phyloP scores from a whole-genome alignment of 2,888 invertebrate species.

The Erebia palarica region DNA sequence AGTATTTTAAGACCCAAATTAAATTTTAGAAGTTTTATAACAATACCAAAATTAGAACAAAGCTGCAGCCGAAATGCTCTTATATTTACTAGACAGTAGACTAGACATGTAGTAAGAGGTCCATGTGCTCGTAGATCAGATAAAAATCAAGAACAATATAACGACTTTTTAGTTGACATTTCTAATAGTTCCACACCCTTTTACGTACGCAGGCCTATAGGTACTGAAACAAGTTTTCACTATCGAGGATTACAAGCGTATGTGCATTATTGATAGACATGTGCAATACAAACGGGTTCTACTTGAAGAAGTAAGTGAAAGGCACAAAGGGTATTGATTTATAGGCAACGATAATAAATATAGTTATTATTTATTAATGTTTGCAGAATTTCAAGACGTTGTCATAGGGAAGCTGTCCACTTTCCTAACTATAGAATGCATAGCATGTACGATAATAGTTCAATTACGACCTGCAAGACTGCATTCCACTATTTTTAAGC shows the following conservation, averaged over 20 bases:
- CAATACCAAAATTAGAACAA: too few relatives aligned
- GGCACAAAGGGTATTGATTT: constrained; percentile 33
- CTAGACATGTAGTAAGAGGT: background rate
- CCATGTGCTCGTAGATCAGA: constrained; percentile 11
- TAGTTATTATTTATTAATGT: background rate
- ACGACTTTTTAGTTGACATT: constrained; percentile 12
- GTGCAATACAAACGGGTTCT: constrained; percentile 31
- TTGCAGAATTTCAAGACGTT: background rate
- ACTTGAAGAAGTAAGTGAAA: constrained; percentile 35
- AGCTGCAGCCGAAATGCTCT: background rate
- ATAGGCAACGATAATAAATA: constrained; percentile 24
- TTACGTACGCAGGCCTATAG: constrained; percentile 8
- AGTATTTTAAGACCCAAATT: too few relatives aligned
- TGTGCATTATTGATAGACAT: constrained; percentile 34
- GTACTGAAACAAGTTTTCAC: constrained; percentile 29
- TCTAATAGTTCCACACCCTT: constrained; percentile 21
- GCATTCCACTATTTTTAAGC: too few relatives aligned
- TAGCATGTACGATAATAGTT: too few relatives aligned
- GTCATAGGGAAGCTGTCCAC: background rate
- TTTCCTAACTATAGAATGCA: background rate
- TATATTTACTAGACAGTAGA: background rate
- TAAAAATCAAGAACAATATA: constrained; percentile 11
- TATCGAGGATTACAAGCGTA: constrained; percentile 19
- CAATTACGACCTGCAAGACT: too few relatives aligned
- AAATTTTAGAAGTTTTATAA: too few relatives aligned